Percentiles rank a stretch among this genome's conserved stretches.
Evolutionary conservation across 2,113 vertebrate genomes (phyloP).

Genomic region (Tylochromis polylepis): DNA sequence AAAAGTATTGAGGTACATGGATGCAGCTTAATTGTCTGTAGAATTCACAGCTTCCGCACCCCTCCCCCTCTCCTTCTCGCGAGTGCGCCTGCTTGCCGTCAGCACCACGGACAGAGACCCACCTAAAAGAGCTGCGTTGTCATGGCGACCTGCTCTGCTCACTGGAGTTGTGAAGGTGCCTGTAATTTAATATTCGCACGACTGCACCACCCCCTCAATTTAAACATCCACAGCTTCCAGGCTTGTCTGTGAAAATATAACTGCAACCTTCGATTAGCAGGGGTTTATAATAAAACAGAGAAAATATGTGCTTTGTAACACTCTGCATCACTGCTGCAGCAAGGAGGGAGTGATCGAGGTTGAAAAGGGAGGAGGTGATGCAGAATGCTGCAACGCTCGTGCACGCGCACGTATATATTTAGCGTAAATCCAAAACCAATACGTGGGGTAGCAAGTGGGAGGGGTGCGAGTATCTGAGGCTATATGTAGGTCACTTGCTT

Average conservation of each 20-base stretch:
- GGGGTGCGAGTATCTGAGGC: background rate
- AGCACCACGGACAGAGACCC: constrained; percentile 52
- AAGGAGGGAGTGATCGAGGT: background rate
- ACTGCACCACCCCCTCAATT: background rate
- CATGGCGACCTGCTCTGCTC: constrained; percentile 55
- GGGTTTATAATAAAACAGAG: background rate
- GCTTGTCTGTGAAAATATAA: background rate
- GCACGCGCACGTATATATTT: constrained; percentile 21
- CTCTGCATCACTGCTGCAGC: background rate
- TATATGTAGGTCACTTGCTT: constrained; percentile 2
- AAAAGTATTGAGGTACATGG: background rate
- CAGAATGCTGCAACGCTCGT: constrained; percentile 35
- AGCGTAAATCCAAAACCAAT: constrained; percentile 18
- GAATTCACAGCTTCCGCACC: background rate
- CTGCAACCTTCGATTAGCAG: background rate
- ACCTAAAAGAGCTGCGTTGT: constrained; percentile 51
- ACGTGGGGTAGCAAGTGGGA: background rate
- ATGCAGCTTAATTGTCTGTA: background rate
- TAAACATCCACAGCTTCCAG: background rate
- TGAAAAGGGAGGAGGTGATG: background rate
- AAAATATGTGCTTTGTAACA: background rate
- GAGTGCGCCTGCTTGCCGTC: constrained; percentile 3
- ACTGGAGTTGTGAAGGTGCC: constrained; percentile 14
- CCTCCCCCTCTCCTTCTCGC: background rate
- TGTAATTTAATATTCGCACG: constrained; percentile 31